Evolutionary conservation across 1,140 invertebrate genomes (phyloP).

Genomic region (Armadillidium nasatum): DNA sequence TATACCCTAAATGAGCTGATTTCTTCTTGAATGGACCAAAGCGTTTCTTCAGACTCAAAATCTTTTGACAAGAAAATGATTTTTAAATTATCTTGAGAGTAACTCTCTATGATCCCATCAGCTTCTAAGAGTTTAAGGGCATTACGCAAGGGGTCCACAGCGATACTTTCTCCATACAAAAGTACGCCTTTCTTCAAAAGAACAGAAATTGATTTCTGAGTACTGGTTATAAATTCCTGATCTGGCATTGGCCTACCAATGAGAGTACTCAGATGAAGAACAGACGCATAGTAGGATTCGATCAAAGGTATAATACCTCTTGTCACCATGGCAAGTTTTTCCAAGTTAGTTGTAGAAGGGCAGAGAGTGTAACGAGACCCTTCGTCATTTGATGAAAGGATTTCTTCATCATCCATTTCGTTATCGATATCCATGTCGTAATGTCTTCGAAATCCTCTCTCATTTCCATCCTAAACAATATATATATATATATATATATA

Average conservation of each 20-base stretch:
- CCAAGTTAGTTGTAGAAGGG: neutral
- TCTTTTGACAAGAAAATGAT: constrained; percentile 21
- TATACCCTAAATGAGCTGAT: neutral
- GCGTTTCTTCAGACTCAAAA: constrained; percentile 21
- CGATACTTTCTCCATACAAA: constrained; percentile 20
- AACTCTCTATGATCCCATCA: constrained; percentile 22
- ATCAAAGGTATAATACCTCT: neutral
- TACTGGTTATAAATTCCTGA: neutral
- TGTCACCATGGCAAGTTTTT: neutral
- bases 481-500: constrained; percentile 58
- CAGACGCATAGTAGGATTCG: neutral
- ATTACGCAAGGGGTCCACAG: constrained; percentile 27
- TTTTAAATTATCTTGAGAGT: constrained; percentile 29
- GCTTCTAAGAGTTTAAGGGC: constrained; percentile 30
- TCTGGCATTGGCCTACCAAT: neutral
- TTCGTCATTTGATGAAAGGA: too few relatives aligned
- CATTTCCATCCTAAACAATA: too few relatives aligned
- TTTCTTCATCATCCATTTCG: too few relatives aligned
- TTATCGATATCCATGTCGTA: too few relatives aligned
- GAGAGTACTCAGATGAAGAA: neutral
- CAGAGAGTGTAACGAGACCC: neutral
- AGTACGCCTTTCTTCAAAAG: neutral
- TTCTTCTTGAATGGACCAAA: neutral
- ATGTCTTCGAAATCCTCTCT: too few relatives aligned
- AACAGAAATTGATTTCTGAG: neutral